phyloP scores from a whole-genome alignment of 2,797 vertebrate genomes.

The Micropoecilia bifurca region DNA sequence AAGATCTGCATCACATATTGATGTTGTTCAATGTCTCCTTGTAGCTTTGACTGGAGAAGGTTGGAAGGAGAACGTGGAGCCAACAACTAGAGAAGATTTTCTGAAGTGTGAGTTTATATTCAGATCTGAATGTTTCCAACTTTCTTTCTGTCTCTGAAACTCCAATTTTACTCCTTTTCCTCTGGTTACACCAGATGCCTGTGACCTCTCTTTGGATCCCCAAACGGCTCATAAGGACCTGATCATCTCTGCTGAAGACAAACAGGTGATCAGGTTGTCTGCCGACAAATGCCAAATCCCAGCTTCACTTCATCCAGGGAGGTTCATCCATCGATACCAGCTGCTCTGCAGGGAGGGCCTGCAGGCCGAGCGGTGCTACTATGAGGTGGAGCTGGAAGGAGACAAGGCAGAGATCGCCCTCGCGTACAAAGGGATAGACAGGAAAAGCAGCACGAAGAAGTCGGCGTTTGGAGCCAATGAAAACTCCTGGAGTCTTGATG shows the following conservation, averaged over 20 bases:
- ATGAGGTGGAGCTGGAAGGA: slow-evolving; percentile 68
- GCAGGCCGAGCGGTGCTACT: slow-evolving; percentile 63
- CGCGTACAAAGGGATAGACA: slow-evolving; percentile 57
- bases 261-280: slow-evolving; percentile 35
- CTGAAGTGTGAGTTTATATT: slow-evolving; percentile 65
- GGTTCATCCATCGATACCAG: slow-evolving; percentile 52
- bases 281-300: not conserved
- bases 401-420: slow-evolving; percentile 67
- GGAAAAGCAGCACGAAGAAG: slow-evolving; percentile 9
- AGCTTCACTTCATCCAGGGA: not conserved
- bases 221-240: slow-evolving; percentile 64
- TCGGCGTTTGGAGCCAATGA: slow-evolving; percentile 69
- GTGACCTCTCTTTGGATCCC: slow-evolving; percentile 61
- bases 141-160: not conserved
- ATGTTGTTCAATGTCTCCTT: not conserved
- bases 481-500: slow-evolving; percentile 75
- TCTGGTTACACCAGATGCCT: slow-evolving; percentile 56
- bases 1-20: not conserved
- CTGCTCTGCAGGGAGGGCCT: slow-evolving; percentile 68
- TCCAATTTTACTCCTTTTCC: not conserved
- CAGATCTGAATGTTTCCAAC: not conserved
- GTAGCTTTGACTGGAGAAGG: slow-evolving; percentile 12
- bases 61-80: slow-evolving; percentile 21
- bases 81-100: slow-evolving; percentile 65
- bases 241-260: slow-evolving; percentile 41